These are phyloP conservation scores for Tricholaema leucomelas DNA, from an alignment of 2,113 vertebrate genomes.

Conservation along the genomic window DNA sequence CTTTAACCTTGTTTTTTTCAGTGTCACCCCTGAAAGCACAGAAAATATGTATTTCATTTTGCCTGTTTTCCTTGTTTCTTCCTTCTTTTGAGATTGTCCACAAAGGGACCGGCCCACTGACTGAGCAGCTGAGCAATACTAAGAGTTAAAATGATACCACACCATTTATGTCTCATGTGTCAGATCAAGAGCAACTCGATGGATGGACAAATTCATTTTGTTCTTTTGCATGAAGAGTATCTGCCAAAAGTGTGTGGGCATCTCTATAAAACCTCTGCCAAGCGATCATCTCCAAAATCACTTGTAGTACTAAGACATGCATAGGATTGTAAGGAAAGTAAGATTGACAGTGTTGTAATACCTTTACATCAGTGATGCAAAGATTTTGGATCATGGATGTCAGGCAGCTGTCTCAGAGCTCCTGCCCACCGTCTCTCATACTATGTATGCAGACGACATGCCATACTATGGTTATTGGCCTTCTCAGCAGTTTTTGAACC, in stretches of 20 bases:
- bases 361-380: background rate
- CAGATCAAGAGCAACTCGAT: background rate
- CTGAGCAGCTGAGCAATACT: background rate
- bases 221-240: background rate
- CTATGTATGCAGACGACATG: fast-evolving
- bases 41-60: background rate
- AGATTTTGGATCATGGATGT: background rate
- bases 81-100: background rate
- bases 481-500: background rate
- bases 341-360: background rate
- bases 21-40: background rate
- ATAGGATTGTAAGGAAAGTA: background rate
- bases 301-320: background rate
- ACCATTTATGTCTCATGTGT: background rate
- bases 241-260: background rate
- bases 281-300: background rate
- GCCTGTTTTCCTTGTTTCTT: background rate
- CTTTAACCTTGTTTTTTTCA: background rate
- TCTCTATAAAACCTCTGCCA: background rate
- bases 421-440: background rate
- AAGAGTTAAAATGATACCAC: background rate
- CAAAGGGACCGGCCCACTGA: background rate
- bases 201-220: background rate
- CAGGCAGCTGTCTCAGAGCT: background rate
- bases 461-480: background rate